Percentiles rank a stretch among this genome's conserved stretches.
These are phyloP conservation scores for Trichomalopsis sarcophagae DNA, from an alignment of 1,140 invertebrate species.

Conservation along the genomic window DNA sequence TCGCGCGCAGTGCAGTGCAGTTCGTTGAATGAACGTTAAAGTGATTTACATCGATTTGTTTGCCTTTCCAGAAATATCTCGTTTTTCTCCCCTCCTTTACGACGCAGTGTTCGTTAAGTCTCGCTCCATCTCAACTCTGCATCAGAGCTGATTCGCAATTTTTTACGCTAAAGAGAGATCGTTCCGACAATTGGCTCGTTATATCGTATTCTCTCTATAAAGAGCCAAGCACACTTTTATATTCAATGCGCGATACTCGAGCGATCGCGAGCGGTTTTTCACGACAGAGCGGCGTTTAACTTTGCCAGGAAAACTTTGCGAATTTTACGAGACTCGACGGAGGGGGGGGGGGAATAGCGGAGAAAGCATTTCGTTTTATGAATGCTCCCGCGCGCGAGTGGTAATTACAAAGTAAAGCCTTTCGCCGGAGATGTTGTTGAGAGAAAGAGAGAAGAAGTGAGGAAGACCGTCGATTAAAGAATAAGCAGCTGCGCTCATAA, in stretches of 20 bases:
- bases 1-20: not conserved
- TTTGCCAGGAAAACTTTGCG: not conserved
- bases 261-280: not conserved
- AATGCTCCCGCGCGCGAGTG: not conserved
- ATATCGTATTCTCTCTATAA: not conserved
- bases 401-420: slow-evolving; percentile 6
- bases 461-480: slow-evolving; percentile 12
- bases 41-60: slow-evolving; percentile 33
- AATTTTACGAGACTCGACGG: not conserved
- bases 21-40: slow-evolving; percentile 28
- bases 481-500: slow-evolving; percentile 36
- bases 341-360: not conserved
- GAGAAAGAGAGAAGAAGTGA: not conserved
- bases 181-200: not conserved
- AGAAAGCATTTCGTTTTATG: slow-evolving; percentile 21
- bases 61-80: not conserved
- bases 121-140: not conserved
- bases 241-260: not conserved
- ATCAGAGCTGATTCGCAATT: not conserved
- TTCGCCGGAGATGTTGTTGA: not conserved
- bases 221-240: not conserved
- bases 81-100: not conserved
- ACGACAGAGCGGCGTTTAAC: not conserved
- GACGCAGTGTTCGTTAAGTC: not conserved
- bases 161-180: not conserved